Evolutionary conservation across 1,140 invertebrate species (phyloP).

Genomic region (Camponotus floridanus): DNA sequence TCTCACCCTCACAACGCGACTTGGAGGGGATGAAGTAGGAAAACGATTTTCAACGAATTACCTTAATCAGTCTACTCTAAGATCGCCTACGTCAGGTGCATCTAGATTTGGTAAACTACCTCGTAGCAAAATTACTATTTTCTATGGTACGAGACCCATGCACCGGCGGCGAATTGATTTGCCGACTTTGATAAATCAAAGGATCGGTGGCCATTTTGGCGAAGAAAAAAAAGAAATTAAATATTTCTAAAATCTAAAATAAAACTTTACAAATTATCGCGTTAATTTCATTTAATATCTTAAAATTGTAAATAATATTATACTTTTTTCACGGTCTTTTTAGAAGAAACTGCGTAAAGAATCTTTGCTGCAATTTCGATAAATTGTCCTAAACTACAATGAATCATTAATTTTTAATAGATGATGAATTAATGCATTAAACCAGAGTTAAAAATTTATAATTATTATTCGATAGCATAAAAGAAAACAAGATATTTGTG

Average conservation of each 20-base stretch:
- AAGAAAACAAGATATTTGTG: neutral
- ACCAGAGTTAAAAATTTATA: neutral
- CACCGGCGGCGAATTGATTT: conserved; percentile 23
- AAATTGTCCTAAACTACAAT: conserved; percentile 4
- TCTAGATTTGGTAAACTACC: conserved; percentile 41
- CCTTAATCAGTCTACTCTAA: conserved; percentile 60
- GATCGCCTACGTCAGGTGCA: conserved; percentile 47
- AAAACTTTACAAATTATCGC: neutral
- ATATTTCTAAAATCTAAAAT: conserved; percentile 6
- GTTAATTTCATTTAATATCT: conserved; percentile 29
- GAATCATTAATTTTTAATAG: neutral
- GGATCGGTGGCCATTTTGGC: neutral
- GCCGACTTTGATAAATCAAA: conserved; percentile 24
- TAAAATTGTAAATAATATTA: neutral
- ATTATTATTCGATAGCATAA: neutral
- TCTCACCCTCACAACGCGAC: conserved; percentile 21
- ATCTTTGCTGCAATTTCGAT: neutral
- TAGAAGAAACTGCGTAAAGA: neutral
- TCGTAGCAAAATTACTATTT: conserved; percentile 40
- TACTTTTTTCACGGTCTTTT: neutral
- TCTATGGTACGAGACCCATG: neutral
- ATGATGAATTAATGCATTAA: conserved; percentile 15
- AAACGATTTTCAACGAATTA: conserved; percentile 56
- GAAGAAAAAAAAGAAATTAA: neutral
- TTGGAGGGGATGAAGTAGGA: conserved; percentile 39